These are phyloP conservation scores for Nerophis lumbriciformis DNA, from an alignment of 2,113 vertebrate species.

Conservation along the genomic window DNA sequence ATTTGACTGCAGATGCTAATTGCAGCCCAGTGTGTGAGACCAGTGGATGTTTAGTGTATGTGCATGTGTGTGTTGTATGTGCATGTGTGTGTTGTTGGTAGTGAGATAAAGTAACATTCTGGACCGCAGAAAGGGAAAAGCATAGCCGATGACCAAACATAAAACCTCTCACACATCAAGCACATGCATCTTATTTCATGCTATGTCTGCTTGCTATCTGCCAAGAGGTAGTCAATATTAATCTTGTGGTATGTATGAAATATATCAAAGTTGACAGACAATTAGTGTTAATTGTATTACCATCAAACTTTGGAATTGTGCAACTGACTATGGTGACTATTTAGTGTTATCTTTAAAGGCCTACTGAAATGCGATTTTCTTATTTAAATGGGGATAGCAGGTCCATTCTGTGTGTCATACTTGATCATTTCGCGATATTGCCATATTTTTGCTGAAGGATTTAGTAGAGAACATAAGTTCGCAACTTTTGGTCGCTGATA, in stretches of 20 bases:
- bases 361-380: too few species aligned
- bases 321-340: not conserved
- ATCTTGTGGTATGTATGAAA: not conserved
- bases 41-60: conserved; percentile 15
- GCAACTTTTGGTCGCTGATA: too few species aligned
- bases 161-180: not conserved
- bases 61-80: conserved; percentile 12
- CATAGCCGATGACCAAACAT: conserved; percentile 28
- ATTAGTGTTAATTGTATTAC: not conserved
- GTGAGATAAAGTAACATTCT: conserved; percentile 54
- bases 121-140: conserved; percentile 22
- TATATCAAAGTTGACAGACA: not conserved
- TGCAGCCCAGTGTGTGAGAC: conserved; percentile 41
- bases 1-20: conserved; percentile 54
- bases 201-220: conserved; percentile 9
- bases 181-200: conserved; percentile 12
- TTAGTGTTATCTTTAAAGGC: not conserved
- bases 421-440: too few species aligned
- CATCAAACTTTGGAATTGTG: not conserved
- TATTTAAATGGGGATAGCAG: too few species aligned
- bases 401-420: too few species aligned
- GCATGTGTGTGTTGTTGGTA: conserved; percentile 32
- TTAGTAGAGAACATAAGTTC: too few species aligned
- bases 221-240: not conserved
- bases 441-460: too few species aligned